phyloP scores from a whole-genome alignment of 2,113 vertebrate species.

The Psittacara wagleri region DNA sequence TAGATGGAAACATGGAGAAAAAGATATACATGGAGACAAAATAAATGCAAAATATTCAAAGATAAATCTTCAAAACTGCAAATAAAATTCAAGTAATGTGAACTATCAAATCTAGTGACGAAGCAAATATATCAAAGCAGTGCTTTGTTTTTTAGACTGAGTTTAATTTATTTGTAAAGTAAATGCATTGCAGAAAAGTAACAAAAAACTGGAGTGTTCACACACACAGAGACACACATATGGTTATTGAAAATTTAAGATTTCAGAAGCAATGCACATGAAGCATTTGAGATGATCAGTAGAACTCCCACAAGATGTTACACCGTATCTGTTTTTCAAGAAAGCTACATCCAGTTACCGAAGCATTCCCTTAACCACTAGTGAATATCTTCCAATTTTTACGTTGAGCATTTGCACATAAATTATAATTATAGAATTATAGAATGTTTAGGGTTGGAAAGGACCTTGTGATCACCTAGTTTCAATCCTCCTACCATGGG shows the following conservation, averaged over 20 bases:
- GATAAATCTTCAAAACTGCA: not conserved
- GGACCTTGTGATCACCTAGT: not conserved
- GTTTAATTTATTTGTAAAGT: not conserved
- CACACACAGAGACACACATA: rapidly evolving
- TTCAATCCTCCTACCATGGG: not conserved
- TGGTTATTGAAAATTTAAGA: not conserved
- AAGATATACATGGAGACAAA: not conserved
- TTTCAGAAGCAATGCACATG: not conserved
- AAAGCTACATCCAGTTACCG: not conserved
- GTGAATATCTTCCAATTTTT: not conserved
- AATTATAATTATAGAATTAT: not conserved
- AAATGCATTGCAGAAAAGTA: not conserved
- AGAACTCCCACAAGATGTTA: not conserved
- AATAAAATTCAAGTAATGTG: not conserved
- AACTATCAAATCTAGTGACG: not conserved
- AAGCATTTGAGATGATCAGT: not conserved
- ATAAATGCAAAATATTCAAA: not conserved
- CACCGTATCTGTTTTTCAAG: not conserved
- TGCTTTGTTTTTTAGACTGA: not conserved
- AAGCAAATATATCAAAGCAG: not conserved
- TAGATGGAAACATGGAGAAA: not conserved
- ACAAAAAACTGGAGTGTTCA: not conserved
- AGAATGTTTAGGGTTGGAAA: not conserved
- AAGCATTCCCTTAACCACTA: not conserved
- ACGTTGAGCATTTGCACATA: not conserved